These are phyloP conservation scores for Lydus trimaculatus DNA, from an alignment of 2,888 invertebrate genomes.

Conservation along the genomic window DNA sequence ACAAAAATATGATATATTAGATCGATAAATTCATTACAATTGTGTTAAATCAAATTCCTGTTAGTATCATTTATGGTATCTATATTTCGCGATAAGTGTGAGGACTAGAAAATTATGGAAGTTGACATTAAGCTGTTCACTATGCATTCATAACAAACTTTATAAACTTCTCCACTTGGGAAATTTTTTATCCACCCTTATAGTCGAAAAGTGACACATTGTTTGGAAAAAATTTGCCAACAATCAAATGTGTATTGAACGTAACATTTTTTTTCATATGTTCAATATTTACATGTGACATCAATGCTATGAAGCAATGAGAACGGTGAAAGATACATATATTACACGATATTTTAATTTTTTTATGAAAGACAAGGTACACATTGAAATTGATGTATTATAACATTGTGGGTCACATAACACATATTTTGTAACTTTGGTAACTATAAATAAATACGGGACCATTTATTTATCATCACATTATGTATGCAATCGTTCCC, in stretches of 20 bases:
- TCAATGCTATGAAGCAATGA: constrained; percentile 24
- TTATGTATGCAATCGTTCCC: background rate
- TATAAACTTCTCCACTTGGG: constrained; percentile 30
- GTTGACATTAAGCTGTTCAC: constrained; percentile 30
- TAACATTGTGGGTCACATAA: background rate
- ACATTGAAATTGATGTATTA: constrained; percentile 22
- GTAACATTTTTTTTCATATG: constrained; percentile 24
- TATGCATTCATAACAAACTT: constrained; percentile 31
- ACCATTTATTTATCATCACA: no score
- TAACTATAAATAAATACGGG: background rate
- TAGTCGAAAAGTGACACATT: constrained; percentile 29
- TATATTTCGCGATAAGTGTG: constrained; percentile 34
- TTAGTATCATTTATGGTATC: constrained; percentile 29
- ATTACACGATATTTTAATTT: constrained; percentile 17
- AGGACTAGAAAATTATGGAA: constrained; percentile 28
- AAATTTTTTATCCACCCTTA: constrained; percentile 26
- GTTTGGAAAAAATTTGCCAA: constrained; percentile 23
- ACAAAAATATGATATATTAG: constrained; percentile 13
- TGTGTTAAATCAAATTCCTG: constrained; percentile 26
- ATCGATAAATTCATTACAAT: constrained; percentile 22
- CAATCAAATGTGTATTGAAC: constrained; percentile 26
- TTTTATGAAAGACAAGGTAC: constrained; percentile 20
- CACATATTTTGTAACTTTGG: background rate
- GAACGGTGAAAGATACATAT: constrained; percentile 27
- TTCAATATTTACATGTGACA: no score